These are phyloP conservation scores for Diadophis punctatus DNA, from an alignment of 2,113 vertebrate genomes.

Conservation along the genomic window DNA sequence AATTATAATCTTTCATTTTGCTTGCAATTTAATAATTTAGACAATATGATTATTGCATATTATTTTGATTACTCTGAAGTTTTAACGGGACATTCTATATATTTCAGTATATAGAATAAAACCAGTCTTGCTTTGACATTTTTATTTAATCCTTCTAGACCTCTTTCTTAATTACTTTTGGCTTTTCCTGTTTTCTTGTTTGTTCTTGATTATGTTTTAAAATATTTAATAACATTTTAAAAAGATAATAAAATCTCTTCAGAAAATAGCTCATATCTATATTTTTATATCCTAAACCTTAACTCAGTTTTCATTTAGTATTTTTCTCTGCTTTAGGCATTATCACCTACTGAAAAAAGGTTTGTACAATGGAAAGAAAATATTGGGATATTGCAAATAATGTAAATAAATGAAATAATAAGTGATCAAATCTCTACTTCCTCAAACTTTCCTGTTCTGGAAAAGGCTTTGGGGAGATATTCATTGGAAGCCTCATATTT, in stretches of 20 bases:
- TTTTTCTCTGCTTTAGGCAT: slow-evolving; percentile 51
- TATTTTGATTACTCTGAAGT: neutral
- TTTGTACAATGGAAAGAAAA: slow-evolving; percentile 59
- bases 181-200: neutral
- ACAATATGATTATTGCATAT: neutral
- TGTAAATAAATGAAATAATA: neutral
- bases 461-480: neutral
- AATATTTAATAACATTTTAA: neutral
- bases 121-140: neutral
- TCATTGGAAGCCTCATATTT: neutral
- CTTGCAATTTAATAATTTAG: neutral
- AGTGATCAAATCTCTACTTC: neutral
- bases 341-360: slow-evolving; percentile 50
- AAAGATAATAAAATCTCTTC: neutral
- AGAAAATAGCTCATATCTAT: slow-evolving; percentile 23
- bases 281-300: slow-evolving; percentile 1
- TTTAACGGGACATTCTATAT: neutral
- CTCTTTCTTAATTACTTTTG: neutral
- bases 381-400: slow-evolving; percentile 1
- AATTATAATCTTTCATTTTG: neutral
- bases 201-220: neutral
- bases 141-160: neutral
- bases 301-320: slow-evolving; percentile 44
- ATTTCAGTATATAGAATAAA: neutral
- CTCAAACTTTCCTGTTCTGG: neutral